Percentiles rank a stretch among this genome's conserved stretches.
Evolutionary conservation across 2,113 vertebrate species (phyloP).

Genomic region (Coryphaenoides rupestris): DNA sequence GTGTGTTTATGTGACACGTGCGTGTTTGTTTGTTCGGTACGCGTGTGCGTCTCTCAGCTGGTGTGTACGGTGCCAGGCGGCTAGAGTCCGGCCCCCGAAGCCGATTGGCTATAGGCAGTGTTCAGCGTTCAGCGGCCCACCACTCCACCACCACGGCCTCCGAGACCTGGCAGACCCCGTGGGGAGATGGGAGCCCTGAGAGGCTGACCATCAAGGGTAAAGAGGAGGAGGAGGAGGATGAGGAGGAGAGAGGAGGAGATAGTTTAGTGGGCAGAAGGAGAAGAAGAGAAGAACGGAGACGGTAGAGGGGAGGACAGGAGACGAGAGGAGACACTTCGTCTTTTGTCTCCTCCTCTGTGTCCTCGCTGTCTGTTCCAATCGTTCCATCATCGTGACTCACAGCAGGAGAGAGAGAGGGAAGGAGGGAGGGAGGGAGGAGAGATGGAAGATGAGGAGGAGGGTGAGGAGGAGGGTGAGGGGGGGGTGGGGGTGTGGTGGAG

Average conservation of each 20-base stretch:
- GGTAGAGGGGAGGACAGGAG: neutral
- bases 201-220: conserved; percentile 17
- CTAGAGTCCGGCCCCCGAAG: too few species aligned
- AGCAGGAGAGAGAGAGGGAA: neutral
- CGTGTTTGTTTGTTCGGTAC: neutral
- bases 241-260: neutral
- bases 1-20: neutral
- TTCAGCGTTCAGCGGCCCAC: too few species aligned
- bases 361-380: too few species aligned
- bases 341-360: too few species aligned
- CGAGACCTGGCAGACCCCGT: conserved; percentile 42
- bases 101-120: too few species aligned
- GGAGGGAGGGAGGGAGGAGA: neutral
- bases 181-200: conserved; percentile 30
- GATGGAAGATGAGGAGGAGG: conserved; percentile 8
- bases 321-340: neutral
- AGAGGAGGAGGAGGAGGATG: neutral
- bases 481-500: neutral
- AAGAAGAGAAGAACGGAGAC: neutral
- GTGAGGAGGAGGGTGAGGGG: neutral
- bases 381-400: too few species aligned
- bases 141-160: conserved; percentile 38
- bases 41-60: neutral
- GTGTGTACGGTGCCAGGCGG: too few species aligned
- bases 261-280: conserved; percentile 3